A percentile compares a stretch with the other conserved stretches of the same genome.
phyloP scores from a whole-genome alignment of 2,113 vertebrate species.

The Silurus meridionalis region DNA sequence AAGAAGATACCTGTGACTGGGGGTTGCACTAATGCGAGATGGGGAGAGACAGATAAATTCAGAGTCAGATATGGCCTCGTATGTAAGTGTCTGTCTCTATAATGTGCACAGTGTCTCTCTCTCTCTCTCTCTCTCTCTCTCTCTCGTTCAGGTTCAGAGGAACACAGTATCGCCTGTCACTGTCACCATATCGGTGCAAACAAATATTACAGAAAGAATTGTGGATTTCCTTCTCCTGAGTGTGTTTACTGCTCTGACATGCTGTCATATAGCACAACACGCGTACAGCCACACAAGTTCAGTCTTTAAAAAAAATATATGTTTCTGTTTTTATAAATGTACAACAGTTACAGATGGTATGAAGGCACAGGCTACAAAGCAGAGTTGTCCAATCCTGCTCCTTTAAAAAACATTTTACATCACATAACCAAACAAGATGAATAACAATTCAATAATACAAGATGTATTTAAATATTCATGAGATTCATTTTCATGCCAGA shows the following conservation, averaged over 20 bases:
- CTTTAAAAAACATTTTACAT: background rate
- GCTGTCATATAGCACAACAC: conserved; percentile 28
- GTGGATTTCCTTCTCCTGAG: conserved; percentile 9
- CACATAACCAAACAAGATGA: background rate
- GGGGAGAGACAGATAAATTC: conserved; percentile 45
- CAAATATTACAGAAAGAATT: conserved; percentile 37
- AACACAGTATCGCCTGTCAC: conserved; percentile 44
- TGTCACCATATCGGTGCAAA: conserved; percentile 29
- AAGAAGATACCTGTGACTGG: conserved; percentile 31
- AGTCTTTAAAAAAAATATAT: background rate
- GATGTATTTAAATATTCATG: background rate
- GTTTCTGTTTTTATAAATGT: background rate
- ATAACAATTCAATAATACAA: background rate
- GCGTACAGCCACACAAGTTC: background rate
- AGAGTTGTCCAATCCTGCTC: background rate
- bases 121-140: conserved; percentile 17
- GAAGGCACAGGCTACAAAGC: background rate
- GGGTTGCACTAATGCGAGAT: conserved; percentile 40
- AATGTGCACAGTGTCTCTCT: conserved; percentile 30
- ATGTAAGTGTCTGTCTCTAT: conserved; percentile 54
- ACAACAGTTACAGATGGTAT: background rate
- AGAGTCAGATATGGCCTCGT: conserved; percentile 30
- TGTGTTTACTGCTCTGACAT: conserved; percentile 25
- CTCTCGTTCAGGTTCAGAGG: conserved; percentile 17
- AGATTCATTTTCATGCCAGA: background rate